Base-by-base conservation (phyloP, 2,113 vertebrate genomes). In the Lucifuga dentata region DNA sequence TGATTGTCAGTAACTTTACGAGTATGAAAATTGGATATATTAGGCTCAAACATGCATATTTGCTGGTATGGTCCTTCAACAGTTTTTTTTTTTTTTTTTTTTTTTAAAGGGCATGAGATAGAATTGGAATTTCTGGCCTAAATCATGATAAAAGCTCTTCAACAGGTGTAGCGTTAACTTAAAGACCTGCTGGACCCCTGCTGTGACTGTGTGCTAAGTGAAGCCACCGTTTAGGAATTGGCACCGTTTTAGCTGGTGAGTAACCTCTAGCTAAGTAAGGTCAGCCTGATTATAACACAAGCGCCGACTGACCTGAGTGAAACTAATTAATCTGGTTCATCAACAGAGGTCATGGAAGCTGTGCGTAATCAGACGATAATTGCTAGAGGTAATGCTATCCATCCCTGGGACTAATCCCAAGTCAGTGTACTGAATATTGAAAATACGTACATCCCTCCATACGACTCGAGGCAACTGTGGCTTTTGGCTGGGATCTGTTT, bases 271-370 rank as follows among this genome's bases (percentile, higher is more conserved):
- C 52, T 38, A 3, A 71, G 38, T 57, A 75, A 72, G 73, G 68
- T 80, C 50, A n/a, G 24, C 63, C 12, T 72, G 48, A 64, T 63
- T 72, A 68, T 49, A 53, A 74, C 36, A 38, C 52, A 50, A 65
- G 51, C 41, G 26, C 24, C 57, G 38, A 15, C 49, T 68, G 73
- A 81, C 79, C 83, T 38, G 66, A 68, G 41, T 44, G 46, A 15
- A 73, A 46, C 56, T 63, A 69, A 79, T 84, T 89, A 78, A 87
- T 90, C 81, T 48, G 70, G 74, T 76, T 84, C 76, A 83, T 88
- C 72, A 61, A 59, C 36, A 68, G 73, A 86, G 80, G 81, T 89
- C 84, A 76, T 33, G 44, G 41, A 36, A 46, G 40, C 52, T 56
- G 64, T 40, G 55, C 48, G 50, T 82, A 89, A 88, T 84, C 67